Conservation (phyloP, 2,797 vertebrate genomes). For the Etheostoma nigrum region DNA sequence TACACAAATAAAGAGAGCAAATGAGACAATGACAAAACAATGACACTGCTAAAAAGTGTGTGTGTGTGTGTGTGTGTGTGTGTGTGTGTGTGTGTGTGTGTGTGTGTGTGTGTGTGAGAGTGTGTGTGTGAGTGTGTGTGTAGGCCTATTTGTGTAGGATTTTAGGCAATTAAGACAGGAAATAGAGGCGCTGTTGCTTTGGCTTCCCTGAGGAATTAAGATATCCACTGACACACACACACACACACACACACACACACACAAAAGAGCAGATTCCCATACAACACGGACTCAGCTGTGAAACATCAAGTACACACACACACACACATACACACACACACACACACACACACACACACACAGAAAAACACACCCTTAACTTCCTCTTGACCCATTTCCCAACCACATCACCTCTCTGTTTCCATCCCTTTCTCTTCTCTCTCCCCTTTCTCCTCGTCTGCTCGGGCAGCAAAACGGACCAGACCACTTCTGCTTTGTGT, state of each 20-base stretch:
- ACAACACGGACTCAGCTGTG: slow-evolving; percentile 65
- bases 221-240: slow-evolving; percentile 63
- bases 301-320: slow-evolving; percentile 39
- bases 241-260: slow-evolving; percentile 24
- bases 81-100: slow-evolving; percentile 4
- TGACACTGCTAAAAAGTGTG: background rate
- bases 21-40: slow-evolving; percentile 36
- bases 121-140: slow-evolving; percentile 5
- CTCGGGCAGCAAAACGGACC: slow-evolving; percentile 34
- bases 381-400: slow-evolving; percentile 75
- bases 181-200: slow-evolving; percentile 62
- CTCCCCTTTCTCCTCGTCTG: slow-evolving; percentile 27
- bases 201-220: slow-evolving; percentile 69
- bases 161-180: slow-evolving; percentile 77
- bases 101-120: slow-evolving; percentile 1
- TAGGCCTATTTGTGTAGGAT: slow-evolving; percentile 57
- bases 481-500: slow-evolving; percentile 61
- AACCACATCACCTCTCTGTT: slow-evolving; percentile 61
- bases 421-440: slow-evolving; percentile 11
- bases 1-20: no score
- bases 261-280: slow-evolving; percentile 35
- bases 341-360: slow-evolving; percentile 22
- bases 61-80: slow-evolving; percentile 4
- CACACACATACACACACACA: slow-evolving; percentile 10
- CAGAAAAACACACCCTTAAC: slow-evolving; percentile 53